phyloP scores from a whole-genome alignment of 92 coral and sea anemone genomes.

The Parazoanthus atlanticus region DNA sequence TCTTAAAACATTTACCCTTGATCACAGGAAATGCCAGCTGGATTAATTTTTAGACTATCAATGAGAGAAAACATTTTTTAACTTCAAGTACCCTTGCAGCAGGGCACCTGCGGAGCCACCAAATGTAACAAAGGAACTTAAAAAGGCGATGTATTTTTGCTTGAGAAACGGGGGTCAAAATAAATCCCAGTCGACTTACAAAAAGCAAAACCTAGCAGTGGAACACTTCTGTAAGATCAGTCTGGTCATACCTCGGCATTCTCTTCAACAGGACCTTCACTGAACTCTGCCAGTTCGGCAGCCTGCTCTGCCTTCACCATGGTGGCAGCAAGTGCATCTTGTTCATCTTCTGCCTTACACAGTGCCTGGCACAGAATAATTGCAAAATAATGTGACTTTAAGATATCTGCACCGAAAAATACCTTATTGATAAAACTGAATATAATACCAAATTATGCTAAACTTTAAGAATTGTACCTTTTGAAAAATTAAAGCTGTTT shows the following conservation, averaged over 20 bases:
- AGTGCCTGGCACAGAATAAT: conserved; percentile 63
- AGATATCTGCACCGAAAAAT: neutral
- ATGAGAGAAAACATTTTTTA: too few species aligned
- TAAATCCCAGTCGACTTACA: too few species aligned
- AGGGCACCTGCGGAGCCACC: too few species aligned
- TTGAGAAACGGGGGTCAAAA: too few species aligned
- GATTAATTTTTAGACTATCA: neutral
- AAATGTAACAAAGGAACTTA: too few species aligned
- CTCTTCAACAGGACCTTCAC: conserved; percentile 81
- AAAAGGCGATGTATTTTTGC: too few species aligned
- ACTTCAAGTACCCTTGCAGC: neutral
- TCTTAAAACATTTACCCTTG: neutral
- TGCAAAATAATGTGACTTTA: neutral
- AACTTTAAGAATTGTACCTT: neutral
- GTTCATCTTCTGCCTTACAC: conserved; percentile 96
- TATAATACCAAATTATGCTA: neutral
- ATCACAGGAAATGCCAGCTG: neutral
- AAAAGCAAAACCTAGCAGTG: neutral
- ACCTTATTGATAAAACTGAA: neutral
- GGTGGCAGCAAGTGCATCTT: conserved; percentile 96
- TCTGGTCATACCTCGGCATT: conserved; percentile 71
- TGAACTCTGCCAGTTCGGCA: conserved; percentile 94
- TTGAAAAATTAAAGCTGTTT: neutral
- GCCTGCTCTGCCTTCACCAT: conserved; percentile 96
- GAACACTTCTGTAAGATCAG: too few species aligned